These are phyloP conservation scores for Phalloptychus januarius DNA, from an alignment of 2,797 vertebrate species.

Conservation along the genomic window DNA sequence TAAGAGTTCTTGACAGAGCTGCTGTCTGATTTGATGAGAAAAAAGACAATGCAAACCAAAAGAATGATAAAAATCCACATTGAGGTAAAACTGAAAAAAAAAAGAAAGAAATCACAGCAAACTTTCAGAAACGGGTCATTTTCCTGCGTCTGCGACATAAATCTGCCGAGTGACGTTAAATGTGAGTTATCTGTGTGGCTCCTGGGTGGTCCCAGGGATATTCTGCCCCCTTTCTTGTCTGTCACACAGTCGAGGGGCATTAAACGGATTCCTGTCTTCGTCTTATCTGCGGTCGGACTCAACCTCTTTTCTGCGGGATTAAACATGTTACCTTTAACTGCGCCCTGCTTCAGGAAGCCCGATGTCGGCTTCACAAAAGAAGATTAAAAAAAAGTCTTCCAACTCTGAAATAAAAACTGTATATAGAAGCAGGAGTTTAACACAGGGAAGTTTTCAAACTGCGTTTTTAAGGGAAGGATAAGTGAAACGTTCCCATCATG, in stretches of 20 bases:
- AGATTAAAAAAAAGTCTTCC: constrained; percentile 2
- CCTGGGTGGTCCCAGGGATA: constrained; percentile 40
- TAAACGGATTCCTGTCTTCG: constrained; percentile 19
- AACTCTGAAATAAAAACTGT: constrained; percentile 1
- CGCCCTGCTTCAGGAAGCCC: constrained; percentile 1
- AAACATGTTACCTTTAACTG: constrained; percentile 31
- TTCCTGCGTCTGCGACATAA: neutral
- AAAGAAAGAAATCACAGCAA: neutral
- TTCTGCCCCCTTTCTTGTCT: constrained; percentile 9
- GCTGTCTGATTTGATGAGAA: neutral
- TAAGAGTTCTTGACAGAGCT: neutral
- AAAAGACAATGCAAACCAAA: neutral
- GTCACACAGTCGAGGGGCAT: constrained; percentile 32
- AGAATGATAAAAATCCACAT: neutral
- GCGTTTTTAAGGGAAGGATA: constrained; percentile 4
- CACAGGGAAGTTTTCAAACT: neutral
- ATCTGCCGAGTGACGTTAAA: constrained; percentile 2
- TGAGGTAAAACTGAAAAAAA: neutral
- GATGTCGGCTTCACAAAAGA: neutral
- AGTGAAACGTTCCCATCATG: constrained; percentile 25
- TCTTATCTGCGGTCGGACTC: constrained; percentile 10
- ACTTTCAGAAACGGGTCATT: neutral
- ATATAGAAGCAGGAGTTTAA: neutral
- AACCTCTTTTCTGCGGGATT: constrained; percentile 34
- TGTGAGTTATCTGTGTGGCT: neutral